Evolutionary conservation across 1,140 invertebrate genomes (phyloP).

Genomic region (Rhopalosiphum padi): DNA sequence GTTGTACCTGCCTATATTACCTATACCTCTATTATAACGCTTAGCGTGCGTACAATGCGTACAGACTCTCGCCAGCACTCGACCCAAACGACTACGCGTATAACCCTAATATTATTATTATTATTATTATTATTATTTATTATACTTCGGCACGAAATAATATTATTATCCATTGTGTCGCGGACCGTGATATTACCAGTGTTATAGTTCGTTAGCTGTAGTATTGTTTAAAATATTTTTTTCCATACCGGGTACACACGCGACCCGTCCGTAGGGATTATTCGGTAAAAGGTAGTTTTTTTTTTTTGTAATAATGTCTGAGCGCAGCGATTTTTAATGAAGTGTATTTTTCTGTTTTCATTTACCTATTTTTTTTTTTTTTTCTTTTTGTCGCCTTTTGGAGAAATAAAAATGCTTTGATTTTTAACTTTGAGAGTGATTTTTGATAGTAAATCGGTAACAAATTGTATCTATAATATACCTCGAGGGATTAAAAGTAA

Average conservation of each 20-base stretch:
- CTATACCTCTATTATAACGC: no score
- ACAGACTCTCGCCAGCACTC: not conserved
- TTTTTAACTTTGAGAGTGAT: not conserved
- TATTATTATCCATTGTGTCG: not conserved
- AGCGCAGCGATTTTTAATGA: not conserved
- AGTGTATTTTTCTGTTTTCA: not conserved
- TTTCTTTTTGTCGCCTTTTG: not conserved
- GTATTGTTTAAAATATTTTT: not conserved
- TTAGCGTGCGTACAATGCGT: no score
- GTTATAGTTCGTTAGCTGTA: not conserved
- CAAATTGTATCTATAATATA: no score
- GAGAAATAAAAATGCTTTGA: not conserved
- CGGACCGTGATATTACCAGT: not conserved
- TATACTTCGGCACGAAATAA: not conserved
- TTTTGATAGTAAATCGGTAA: no score
- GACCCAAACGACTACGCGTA: not conserved
- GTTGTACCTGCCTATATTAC: no score
- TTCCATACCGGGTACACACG: not conserved
- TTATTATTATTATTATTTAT: not conserved
- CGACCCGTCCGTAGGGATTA: not conserved
- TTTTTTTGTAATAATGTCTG: no score
- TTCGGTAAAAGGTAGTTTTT: not conserved
- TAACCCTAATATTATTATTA: not conserved
- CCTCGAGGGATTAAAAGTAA: no score
- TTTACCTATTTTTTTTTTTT: not conserved